Conservation (phyloP, 2,797 vertebrate species). For the Arrhamphus sclerolepis region DNA sequence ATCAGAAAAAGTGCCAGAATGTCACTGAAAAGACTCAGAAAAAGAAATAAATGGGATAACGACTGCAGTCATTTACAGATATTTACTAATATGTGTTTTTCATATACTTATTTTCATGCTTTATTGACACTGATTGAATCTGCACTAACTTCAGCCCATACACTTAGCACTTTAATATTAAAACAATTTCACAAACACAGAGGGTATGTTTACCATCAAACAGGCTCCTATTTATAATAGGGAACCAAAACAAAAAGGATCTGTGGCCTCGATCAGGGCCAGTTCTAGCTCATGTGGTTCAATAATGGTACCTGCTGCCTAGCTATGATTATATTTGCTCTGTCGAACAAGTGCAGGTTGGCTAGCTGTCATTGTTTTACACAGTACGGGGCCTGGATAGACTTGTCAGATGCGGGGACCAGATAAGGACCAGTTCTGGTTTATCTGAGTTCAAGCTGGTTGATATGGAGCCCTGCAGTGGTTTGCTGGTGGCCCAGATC, state of each 20-base stretch:
- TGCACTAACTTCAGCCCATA: slow-evolving; percentile 1
- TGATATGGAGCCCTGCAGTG: not conserved
- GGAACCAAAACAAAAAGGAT: no score
- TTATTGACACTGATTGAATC: not conserved
- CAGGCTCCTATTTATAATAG: not conserved
- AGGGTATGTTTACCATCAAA: slow-evolving; percentile 6
- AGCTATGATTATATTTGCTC: no score
- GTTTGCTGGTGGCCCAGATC: not conserved
- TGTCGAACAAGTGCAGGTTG: no score
- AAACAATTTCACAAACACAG: slow-evolving; percentile 4
- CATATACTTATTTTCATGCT: no score
- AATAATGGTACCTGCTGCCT: no score
- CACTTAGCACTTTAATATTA: not conserved
- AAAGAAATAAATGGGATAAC: no score
- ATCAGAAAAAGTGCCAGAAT: slow-evolving; percentile 35
- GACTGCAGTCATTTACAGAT: no score
- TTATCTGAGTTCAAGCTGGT: not conserved
- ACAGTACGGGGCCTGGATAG: no score
- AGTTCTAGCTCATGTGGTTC: not conserved
- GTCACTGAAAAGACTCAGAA: slow-evolving; percentile 14
- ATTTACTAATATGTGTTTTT: no score
- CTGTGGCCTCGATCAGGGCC: not conserved
- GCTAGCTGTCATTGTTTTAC: no score
- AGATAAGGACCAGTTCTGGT: not conserved
- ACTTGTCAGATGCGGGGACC: not conserved